These are phyloP conservation scores for Hucho hucho DNA, from an alignment of 2,113 vertebrate species.

Conservation along the genomic window DNA sequence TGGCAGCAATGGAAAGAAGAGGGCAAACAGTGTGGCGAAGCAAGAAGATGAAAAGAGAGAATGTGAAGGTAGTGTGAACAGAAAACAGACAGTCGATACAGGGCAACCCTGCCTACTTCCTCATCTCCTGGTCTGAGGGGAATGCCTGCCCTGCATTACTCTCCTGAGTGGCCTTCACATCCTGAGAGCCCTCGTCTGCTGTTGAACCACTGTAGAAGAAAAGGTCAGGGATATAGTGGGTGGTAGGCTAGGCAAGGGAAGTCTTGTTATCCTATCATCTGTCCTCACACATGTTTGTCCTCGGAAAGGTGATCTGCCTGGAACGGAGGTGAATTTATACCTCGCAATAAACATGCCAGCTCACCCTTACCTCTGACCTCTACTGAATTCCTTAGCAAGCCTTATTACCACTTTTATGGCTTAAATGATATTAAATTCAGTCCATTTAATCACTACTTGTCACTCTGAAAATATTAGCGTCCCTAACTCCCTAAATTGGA, in stretches of 20 bases:
- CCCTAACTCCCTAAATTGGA: conserved; percentile 18
- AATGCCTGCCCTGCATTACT: not conserved
- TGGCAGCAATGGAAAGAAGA: not conserved
- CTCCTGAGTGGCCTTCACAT: too few species aligned
- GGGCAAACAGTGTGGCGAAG: not conserved
- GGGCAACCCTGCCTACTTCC: too few species aligned
- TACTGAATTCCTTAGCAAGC: conserved; percentile 21
- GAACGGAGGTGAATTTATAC: conserved; percentile 34
- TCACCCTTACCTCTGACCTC: conserved; percentile 10
- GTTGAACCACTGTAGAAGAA: not conserved
- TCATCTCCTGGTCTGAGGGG: not conserved
- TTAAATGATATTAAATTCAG: conserved; percentile 43
- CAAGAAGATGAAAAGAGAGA: not conserved
- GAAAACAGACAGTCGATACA: not conserved
- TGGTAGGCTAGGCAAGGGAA: too few species aligned
- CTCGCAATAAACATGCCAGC: conserved; percentile 32
- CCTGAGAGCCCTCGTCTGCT: too few species aligned
- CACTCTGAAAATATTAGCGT: conserved; percentile 31
- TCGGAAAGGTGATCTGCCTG: not conserved
- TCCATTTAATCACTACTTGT: conserved; percentile 43
- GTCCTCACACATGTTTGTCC: not conserved
- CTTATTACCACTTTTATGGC: conserved; percentile 43
- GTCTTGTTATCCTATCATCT: too few species aligned
- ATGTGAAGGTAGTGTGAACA: too few species aligned
- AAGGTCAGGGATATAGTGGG: not conserved